Base-by-base conservation (phyloP, 2,888 invertebrate species). In the Acleris emargana region DNA sequence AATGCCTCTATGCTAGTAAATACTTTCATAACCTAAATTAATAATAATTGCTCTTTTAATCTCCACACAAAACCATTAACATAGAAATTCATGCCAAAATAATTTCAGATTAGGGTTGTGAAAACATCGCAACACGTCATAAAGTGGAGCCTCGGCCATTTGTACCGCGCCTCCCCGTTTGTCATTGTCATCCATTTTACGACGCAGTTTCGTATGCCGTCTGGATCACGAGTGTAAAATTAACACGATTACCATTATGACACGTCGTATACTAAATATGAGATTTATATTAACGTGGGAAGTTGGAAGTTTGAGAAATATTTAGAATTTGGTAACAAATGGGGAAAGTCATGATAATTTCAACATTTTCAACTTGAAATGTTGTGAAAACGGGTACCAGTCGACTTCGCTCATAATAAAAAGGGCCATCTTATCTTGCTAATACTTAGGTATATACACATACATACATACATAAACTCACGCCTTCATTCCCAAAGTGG, bases 131-230 rank as follows among this genome's bases (percentile, higher is more conserved):
- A 43, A 22, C 57, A 17, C 57, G 42, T 53, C 54, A 59, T 64
- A 64, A 57, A 45, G 54, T 54, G 54, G 59, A 59, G 59, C 43
- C 64, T 64, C 42, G 49, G 42, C 59, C 58, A 59, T 59, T 64
- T 59, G 42, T 59, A 54, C 20, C 17, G 42, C 49, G 61, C 1
- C 59, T 47, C 49, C 38, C 42, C 64, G 54, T 64, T 54, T 54
- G 54, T 64, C 55, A 55, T 55, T 55, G 64, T 64, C 59, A 25
- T 45, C 54, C 42, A 52, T 28, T 42, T 50, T 38, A 42, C 25
- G 47, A 16, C 43, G n/a, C 52, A 53, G 47, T 47, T 47, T 50
- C 59, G 43, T 32, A 57, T 45, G 43, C 57, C 25, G 42, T 20
- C 45, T 42, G 42, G 42, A 28, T 49, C 45, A 52, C 43, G 42